phyloP scores from a whole-genome alignment of 2,888 invertebrate genomes.

The Dolichopus griseipennis region DNA sequence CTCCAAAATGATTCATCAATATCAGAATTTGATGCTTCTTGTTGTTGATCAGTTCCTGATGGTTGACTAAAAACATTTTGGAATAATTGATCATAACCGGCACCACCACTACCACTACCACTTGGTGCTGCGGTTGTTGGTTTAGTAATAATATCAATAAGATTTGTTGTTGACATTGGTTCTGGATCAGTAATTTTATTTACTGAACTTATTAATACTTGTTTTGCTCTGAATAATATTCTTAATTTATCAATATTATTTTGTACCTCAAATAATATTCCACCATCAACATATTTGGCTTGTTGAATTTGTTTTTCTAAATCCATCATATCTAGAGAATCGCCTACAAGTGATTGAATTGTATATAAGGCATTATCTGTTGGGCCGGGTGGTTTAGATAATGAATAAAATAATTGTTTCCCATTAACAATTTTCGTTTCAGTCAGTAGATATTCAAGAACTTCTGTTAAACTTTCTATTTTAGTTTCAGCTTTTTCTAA shows the following conservation, averaged over 20 bases:
- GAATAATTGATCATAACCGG: neutral
- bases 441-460: neutral
- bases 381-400: neutral
- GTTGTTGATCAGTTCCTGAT: no score
- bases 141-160: no score
- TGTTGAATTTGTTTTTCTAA: neutral
- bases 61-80: neutral
- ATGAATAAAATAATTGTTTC: neutral
- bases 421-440: neutral
- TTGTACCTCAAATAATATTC: neutral
- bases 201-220: neutral
- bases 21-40: neutral
- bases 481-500: neutral
- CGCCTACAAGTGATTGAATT: neutral
- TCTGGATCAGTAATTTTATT: neutral
- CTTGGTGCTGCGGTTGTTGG: neutral
- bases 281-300: neutral
- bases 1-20: slow-evolving; percentile 1
- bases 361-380: neutral
- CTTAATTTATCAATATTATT: neutral
- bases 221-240: neutral
- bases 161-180: no score
- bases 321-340: neutral
- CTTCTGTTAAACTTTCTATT: neutral
- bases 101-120: neutral